Base-by-base conservation (phyloP, 2,797 vertebrate species). In the Centropyge bicolor region DNA sequence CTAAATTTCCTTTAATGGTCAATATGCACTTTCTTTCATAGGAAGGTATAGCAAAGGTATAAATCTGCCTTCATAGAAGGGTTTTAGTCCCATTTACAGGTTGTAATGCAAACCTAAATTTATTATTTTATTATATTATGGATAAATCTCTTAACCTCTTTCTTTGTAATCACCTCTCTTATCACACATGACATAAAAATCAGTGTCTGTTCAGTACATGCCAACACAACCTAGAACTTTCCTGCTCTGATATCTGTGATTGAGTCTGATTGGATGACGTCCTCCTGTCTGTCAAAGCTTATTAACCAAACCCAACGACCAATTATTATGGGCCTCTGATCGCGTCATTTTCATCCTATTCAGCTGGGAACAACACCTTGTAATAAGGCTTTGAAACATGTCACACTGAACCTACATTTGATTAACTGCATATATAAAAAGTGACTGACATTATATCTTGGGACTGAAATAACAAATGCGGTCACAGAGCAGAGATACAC, bases 221-320 rank as follows among this genome's bases (percentile, higher is more conserved):
- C 3, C 41, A 31, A 11, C 9, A 36, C 1, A 24, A 16, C 16
- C n/a, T 43, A 22, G 45, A 65, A 63, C 24, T 31, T 9, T 68
- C 17, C 41, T 6, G 2, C 27, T 8, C 20, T 16, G 41, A 55
- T 31, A 17, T 24, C 35, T 35, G 46, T 64, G 40, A 84, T 60
- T 45, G n/a, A 60, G 20, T 62, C 70, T 60, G 52, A 76, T 64
- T 62, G 46, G n/a, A 54, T 31, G 54, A 43, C 13, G 1, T 43
- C 12, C 3, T n/a, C 8, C 22, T 41, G 46, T 31, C 57, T 41
- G 6, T 69, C 19, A 54, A 14, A 24, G 46, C 11, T 20, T 16
- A 51, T 77, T 17, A 66, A 27, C 43, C 16, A 31, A 43, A 14
- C 45, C 45, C 11, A 49, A 12, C 16, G n/a, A 27, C 31, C 54